A percentile compares a stretch with the other conserved stretches of the same genome.
Conservation (phyloP, 2,797 vertebrate genomes). For the Parauchenoglanis punctatus region DNA sequence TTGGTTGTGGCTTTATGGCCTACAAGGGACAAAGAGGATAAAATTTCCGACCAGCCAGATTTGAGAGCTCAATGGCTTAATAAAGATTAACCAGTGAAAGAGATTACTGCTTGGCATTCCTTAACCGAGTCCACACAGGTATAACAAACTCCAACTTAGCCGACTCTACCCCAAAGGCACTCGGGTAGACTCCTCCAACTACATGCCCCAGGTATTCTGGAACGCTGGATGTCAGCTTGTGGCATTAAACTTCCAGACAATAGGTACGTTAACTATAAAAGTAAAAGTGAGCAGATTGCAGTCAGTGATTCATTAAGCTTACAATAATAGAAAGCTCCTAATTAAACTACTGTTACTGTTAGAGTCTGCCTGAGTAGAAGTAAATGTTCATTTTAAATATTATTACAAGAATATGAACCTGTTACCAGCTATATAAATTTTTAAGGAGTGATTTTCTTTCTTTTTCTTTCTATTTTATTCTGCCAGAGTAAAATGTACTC, state of each 20-base stretch:
- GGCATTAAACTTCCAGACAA: constrained; percentile 96
- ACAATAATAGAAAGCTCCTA: background rate
- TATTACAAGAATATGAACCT: background rate
- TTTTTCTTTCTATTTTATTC: too few relatives aligned
- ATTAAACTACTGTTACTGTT: background rate
- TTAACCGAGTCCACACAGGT: constrained; percentile 82
- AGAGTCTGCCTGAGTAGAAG: background rate
- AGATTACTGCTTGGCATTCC: constrained; percentile 45
- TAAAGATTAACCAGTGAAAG: background rate
- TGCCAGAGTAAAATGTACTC: too few relatives aligned
- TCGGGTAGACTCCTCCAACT: constrained; percentile 96
- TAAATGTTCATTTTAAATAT: background rate
- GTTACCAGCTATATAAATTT: background rate
- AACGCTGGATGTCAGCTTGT: constrained; percentile 97
- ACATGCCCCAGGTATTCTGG: constrained; percentile 99
- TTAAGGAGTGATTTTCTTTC: background rate
- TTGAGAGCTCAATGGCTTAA: background rate
- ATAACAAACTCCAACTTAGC: constrained; percentile 97
- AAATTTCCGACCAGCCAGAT: background rate
- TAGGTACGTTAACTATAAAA: constrained; percentile 76
- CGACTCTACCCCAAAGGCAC: constrained; percentile 98
- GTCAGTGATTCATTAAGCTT: background rate
- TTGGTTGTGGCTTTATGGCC: background rate
- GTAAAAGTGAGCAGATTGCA: background rate
- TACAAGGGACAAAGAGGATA: background rate